Evolutionary conservation across 2,797 vertebrate species (phyloP), one percentile per base, ranked within the genome.

Genomic region (Dryobates pubescens): DNA sequence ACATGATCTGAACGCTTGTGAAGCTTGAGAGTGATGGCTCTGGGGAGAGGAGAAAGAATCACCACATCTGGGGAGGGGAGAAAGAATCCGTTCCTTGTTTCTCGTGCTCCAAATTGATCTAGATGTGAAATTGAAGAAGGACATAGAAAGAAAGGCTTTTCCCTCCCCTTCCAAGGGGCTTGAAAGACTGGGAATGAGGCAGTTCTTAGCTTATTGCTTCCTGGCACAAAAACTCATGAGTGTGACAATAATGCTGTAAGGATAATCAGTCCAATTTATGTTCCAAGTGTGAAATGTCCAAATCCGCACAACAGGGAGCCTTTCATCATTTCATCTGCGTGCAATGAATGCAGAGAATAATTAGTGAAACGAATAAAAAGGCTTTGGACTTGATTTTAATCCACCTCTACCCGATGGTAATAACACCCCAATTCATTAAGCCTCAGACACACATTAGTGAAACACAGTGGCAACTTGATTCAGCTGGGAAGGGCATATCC

Each of bases 221-320:
- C 89, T 93, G 78, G 56, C 86, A 89, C 34, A 51, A 77, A 83
- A 20, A 47, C 65, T 85, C 71, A 78, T 56, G 85, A 95, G 70
- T 89, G 81, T 54, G 78, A 74, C 88, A 94, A 79, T 71, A 93
- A 74, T 29, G 58, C 86, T 90, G 51, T 78, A 61, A 80, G 80
- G 78, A 85, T 89, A 91, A 95, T 93, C 94, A 95, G 53, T 27
- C 90, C 88, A 91, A 88, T 96, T 96, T 95, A 80, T 86, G 94
- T 88, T 96, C 95, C 84, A 96, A 96, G 91, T 94, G 84, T 94
- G 93, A 93, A 89, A 95, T 83, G 82, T 92, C 91, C 92, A 94
- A 91, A 92, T 92, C 78, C 65, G 0, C 82, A 82, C 94, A 96
- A 90, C 87, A 86, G 94, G 93, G 90, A 91, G 86, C 56, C 93